Conservation (phyloP, 2,797 vertebrate genomes). For the Danionella dracula region DNA sequence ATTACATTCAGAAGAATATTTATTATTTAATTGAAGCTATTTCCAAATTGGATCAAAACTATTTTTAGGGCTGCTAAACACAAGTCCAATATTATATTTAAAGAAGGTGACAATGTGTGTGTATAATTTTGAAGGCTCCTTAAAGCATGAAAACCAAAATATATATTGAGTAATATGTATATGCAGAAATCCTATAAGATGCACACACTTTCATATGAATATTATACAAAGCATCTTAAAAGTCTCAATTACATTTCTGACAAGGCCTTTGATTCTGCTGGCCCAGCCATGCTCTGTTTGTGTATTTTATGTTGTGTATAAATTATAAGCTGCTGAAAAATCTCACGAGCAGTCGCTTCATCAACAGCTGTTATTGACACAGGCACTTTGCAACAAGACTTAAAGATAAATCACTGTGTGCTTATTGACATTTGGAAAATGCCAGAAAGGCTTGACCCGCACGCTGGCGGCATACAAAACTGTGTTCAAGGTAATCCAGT, state of each 20-base stretch:
- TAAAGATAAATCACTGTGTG: constrained; percentile 45
- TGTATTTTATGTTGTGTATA: constrained; percentile 41
- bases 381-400: constrained; percentile 41
- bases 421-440: constrained; percentile 50
- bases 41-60: too few species aligned
- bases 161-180: too few species aligned
- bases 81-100: too few species aligned
- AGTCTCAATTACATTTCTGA: constrained; percentile 45
- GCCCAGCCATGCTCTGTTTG: constrained; percentile 36
- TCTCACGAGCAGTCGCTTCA: constrained; percentile 29
- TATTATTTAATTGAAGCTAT: too few species aligned
- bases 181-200: too few species aligned
- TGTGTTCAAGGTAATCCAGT: neutral
- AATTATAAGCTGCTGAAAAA: constrained; percentile 43
- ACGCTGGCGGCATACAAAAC: neutral
- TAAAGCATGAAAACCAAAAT: too few species aligned
- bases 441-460: constrained; percentile 19
- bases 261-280: constrained; percentile 18
- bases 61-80: too few species aligned
- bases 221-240: too few species aligned
- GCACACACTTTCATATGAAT: too few species aligned
- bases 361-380: constrained; percentile 48
- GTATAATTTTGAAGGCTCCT: too few species aligned
- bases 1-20: too few species aligned
- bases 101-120: too few species aligned